Evolutionary conservation across 2,797 vertebrate genomes (phyloP), one percentile per base, ranked within the genome.

Genomic region (Peromyscus melanophrys): DNA sequence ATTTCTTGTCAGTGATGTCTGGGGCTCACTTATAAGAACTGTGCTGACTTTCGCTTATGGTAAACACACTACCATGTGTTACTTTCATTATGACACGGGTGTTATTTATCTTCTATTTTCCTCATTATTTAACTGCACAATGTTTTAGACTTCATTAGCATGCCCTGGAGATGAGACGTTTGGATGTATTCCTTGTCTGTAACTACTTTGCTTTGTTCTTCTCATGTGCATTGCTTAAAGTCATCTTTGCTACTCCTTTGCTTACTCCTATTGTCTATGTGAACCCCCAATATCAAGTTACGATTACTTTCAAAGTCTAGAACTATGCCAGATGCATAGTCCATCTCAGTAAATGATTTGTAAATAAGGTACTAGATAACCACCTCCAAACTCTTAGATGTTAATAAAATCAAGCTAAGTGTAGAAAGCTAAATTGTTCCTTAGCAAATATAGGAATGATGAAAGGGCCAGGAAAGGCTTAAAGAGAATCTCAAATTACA

Each of bases 11-110:
- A 96, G 89, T 87, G 92, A 94, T 76, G 84, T 5, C 84, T 57
- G 82, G 95, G 95, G 16, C 9, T 80, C 84, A 97, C 78, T 97
- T 94, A 83, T 43, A 31, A 75, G 83, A 96, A 76, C 67, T 90
- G 19, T 40, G 63, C n/a, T 34, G 31, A 93, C 23, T 63, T 91
- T 85, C 78, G 77, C 2, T 37, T 55, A 4, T 17, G 19, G 34
- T 37, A 31, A 76, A 69, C 52, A n/a, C 40, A 40, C 25, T 63
- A 12, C 8, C 9, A 1, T 16, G 4, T 31, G 55, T 83, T 21
- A 31, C 65, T 40, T 55, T 75, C 87, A 4, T 75, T 59, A 40
- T 57, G 23, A 29, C 34, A 43, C 12, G 8, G 8, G 13, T 89
- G 8, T 12, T 52, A 65, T 21, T 90, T 90, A 25, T 69, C 52